Evolutionary conservation across 2,113 vertebrate genomes (phyloP), one percentile per base, ranked within the genome.

Genomic region (Aegithalos caudatus): DNA sequence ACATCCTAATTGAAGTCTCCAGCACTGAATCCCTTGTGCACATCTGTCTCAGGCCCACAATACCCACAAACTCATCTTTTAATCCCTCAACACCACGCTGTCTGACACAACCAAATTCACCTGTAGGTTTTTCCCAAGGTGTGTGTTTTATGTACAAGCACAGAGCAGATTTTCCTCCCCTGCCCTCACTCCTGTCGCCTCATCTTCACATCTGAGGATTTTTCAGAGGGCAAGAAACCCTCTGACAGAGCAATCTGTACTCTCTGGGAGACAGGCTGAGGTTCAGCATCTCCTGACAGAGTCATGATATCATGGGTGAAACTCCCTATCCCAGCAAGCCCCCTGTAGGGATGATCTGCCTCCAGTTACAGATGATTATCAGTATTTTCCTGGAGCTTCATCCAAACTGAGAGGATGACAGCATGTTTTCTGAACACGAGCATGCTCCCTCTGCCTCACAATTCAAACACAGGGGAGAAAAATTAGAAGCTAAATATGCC

Each of bases 241-340:
- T 85, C 65, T 82, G 86, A n/a, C 78, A 86, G 77, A 7, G 12
- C 45, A 73, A 71, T 47, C 70, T 6, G 17, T 3, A 7, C 23
- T 79, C 25, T 56, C 4, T 2, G 85, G 81, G 56, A 90, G 44
- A 40, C 1, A 5, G 35, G 47, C 25, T 58, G 50, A 37, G 77
- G 22, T 80, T 92, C 67, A 81, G 47, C 66, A 83, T 85, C 66
- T 76, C 44, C 64, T 78, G 86, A 88, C 88, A 74, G 95, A 93
- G 81, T 42, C 74, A 31, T n/a, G 88, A 58, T 81, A 86, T 37
- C 71, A 53, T 2, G 53, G 67, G 44, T 1, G 3, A 86, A 93
- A 71, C 38, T 92, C 73, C 42, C 42, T 14, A 88, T 40, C 64
- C n/a, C 64, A 87, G 77, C 78, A 92, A 85, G 58, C 38, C 23